A percentile compares a stretch with the other conserved stretches of the same genome.
Evolutionary conservation across 1,140 invertebrate genomes (phyloP).

Genomic region (Sitophilus oryzae): DNA sequence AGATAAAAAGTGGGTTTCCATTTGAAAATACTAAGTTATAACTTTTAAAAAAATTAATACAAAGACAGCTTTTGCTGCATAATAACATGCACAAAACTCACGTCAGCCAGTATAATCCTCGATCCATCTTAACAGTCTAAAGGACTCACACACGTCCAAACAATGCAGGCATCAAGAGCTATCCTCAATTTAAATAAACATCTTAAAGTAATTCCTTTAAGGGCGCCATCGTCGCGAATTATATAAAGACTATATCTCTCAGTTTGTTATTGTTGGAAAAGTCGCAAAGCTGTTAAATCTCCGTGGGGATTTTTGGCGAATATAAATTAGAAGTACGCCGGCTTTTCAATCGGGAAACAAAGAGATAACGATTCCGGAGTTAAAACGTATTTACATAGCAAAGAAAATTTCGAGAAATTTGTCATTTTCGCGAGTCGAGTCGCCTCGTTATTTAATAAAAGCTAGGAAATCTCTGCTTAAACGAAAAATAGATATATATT

Average conservation of each 20-base stretch:
- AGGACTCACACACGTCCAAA: too few relatives aligned
- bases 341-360: constrained; percentile 25
- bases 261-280: constrained; percentile 21
- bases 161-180: constrained; percentile 7
- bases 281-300: constrained; percentile 26
- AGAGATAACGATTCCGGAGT: constrained; percentile 26
- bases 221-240: constrained; percentile 18
- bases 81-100: too few relatives aligned
- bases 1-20: too few relatives aligned
- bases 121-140: too few relatives aligned
- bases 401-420: constrained; percentile 17
- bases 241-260: constrained; percentile 22
- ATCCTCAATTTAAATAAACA: constrained; percentile 21
- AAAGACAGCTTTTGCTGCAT: too few relatives aligned
- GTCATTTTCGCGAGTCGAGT: constrained; percentile 12
- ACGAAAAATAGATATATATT: background rate
- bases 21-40: too few relatives aligned
- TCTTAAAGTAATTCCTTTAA: constrained; percentile 16
- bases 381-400: constrained; percentile 39
- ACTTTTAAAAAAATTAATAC: too few relatives aligned
- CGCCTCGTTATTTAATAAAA: constrained; percentile 8
- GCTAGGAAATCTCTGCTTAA: background rate
- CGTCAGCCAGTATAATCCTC: too few relatives aligned
- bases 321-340: constrained; percentile 25
- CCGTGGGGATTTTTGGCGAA: constrained; percentile 23